Percentiles rank a stretch among this genome's conserved stretches.
These are phyloP conservation scores for Oriolus oriolus DNA, from an alignment of 2,113 vertebrate species.

Conservation along the genomic window DNA sequence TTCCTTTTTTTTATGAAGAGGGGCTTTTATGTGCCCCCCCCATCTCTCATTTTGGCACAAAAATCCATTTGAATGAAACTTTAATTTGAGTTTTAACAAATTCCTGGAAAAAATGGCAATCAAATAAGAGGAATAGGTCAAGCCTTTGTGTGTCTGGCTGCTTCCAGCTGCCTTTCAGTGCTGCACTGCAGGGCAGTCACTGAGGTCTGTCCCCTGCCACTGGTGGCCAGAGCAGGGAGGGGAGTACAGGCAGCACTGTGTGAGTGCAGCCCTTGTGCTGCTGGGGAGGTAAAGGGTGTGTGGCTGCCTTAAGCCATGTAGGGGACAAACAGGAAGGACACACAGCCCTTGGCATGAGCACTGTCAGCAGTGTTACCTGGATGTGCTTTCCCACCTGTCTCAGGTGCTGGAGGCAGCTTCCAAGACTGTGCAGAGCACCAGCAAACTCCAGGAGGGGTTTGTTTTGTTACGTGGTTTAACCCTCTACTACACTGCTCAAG, in stretches of 20 bases:
- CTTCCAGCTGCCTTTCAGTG: neutral
- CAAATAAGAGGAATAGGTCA: neutral
- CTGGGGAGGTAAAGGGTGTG: neutral
- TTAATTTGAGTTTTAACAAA: neutral
- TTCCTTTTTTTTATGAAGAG: neutral
- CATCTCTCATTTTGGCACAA: neutral
- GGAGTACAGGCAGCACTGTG: neutral
- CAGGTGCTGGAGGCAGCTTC: neutral
- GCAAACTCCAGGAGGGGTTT: neutral
- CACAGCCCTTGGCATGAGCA: neutral
- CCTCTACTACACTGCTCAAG: neutral
- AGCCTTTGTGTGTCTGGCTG: neutral
- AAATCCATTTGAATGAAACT: neutral
- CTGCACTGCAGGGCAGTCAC: neutral
- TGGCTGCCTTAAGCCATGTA: neutral
- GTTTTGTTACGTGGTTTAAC: neutral
- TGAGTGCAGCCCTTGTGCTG: neutral
- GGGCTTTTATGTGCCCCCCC: fast-evolving
- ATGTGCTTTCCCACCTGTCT: neutral
- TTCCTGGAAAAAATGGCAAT: neutral
- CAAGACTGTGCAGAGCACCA: neutral
- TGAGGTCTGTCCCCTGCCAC: neutral
- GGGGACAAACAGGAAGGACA: neutral
- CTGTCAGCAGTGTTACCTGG: too few relatives aligned
- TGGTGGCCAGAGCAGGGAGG: neutral